These are phyloP conservation scores for Brachypalpus laphriformis DNA, from an alignment of 2,888 invertebrate genomes.

Conservation along the genomic window DNA sequence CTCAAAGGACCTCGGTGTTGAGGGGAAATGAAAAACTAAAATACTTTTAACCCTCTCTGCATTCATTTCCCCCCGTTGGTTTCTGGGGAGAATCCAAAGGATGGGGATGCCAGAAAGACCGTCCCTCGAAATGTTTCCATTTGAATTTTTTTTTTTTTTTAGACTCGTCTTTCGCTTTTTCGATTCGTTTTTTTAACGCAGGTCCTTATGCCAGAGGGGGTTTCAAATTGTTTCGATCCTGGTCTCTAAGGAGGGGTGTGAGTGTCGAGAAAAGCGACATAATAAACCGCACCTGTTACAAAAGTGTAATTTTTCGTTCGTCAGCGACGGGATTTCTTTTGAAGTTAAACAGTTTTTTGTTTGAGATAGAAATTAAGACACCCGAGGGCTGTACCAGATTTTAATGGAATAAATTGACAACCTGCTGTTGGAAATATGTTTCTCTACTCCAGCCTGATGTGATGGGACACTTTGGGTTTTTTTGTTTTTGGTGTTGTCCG, in stretches of 20 bases:
- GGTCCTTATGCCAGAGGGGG: conserved; percentile 61
- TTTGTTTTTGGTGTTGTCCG: conserved; percentile 16
- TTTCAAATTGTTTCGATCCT: conserved; percentile 63
- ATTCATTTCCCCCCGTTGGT: background rate
- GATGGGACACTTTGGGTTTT: background rate
- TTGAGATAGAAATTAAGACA: conserved; percentile 50
- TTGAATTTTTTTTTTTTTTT: conserved; percentile 31
- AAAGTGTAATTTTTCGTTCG: conserved; percentile 28
- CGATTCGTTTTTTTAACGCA: conserved; percentile 43
- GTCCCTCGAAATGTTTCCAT: conserved; percentile 35
- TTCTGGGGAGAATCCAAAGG: background rate
- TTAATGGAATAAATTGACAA: conserved; percentile 74
- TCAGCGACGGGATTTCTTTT: conserved; percentile 38
- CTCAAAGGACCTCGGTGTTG: conserved; percentile 12
- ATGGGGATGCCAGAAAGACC: background rate
- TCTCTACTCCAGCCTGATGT: conserved; percentile 10
- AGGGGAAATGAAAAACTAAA: background rate
- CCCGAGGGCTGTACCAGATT: conserved; percentile 48
- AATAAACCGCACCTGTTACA: conserved; percentile 71
- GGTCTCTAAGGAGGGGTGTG: background rate
- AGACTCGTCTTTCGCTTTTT: background rate
- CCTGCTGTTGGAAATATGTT: conserved; percentile 56
- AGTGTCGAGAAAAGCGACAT: conserved; percentile 31
- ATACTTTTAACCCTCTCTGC: conserved; percentile 33
- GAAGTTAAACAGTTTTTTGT: conserved; percentile 53